Conservation (phyloP, 1,140 invertebrate genomes). For the Coptotermes formosanus region DNA sequence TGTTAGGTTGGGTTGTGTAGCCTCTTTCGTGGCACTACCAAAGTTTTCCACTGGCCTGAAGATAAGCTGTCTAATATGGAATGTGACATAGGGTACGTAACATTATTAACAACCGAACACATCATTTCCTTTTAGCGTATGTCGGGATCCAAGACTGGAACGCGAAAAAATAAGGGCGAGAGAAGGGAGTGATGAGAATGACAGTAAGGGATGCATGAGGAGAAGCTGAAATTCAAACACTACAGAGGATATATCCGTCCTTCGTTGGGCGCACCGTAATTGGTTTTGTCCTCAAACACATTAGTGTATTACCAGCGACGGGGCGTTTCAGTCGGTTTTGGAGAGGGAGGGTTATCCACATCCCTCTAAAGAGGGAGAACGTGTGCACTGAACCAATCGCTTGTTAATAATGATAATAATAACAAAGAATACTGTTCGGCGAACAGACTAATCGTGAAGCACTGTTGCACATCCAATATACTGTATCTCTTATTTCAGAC, state of each 20-base stretch:
- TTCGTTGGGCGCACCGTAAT: background rate
- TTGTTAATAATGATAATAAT: constrained; percentile 24
- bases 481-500: background rate
- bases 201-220: too few species aligned
- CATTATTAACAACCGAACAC: background rate
- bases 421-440: background rate
- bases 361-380: background rate
- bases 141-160: background rate
- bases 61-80: background rate
- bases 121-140: background rate
- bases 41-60: background rate
- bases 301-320: constrained; percentile 19
- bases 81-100: background rate
- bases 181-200: too few species aligned
- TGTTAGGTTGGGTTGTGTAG: too few species aligned
- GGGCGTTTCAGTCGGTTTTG: background rate
- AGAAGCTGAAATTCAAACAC: too few species aligned
- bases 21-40: background rate
- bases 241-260: background rate
- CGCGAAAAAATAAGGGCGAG: background rate
- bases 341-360: background rate
- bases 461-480: background rate
- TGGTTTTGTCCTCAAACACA: constrained; percentile 21
- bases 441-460: background rate
- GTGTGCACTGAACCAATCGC: constrained; percentile 21